Evolutionary conservation across 2,113 vertebrate species (phyloP).

Genomic region (Eulacestoma nigropectus): DNA sequence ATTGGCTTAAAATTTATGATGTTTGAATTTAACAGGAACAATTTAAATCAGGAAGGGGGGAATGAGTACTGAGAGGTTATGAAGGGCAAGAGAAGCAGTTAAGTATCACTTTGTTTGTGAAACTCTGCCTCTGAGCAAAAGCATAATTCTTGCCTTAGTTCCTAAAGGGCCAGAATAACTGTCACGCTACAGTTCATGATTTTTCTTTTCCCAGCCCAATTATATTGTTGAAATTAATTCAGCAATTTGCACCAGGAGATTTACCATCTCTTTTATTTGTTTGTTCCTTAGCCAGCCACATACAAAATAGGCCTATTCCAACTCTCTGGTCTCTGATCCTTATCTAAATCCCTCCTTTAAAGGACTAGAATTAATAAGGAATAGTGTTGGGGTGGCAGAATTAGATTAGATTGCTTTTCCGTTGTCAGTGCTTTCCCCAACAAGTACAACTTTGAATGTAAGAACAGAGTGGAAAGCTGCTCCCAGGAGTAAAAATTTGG

Average conservation of each 20-base stretch:
- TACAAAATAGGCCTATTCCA: not conserved
- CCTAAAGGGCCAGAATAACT: not conserved
- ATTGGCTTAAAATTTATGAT: not conserved
- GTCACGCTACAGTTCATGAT: not conserved
- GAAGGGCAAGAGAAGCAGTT: not conserved
- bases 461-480: not conserved
- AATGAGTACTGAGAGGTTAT: not conserved
- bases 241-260: not conserved
- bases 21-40: not conserved
- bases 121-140: not conserved
- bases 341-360: not conserved
- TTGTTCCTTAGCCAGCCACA: not conserved
- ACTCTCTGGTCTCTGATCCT: not conserved
- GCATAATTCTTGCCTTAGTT: not conserved
- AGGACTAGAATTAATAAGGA: not conserved
- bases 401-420: not conserved
- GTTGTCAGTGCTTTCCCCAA: not conserved
- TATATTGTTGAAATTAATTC: not conserved
- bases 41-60: not conserved
- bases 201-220: not conserved
- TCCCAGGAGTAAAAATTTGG: not conserved
- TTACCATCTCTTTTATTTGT: not conserved
- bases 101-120: not conserved
- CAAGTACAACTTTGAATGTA: not conserved
- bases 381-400: not conserved